phyloP scores from a whole-genome alignment of 92 coral and sea anemone species.

The Pocillopora meandrina region DNA sequence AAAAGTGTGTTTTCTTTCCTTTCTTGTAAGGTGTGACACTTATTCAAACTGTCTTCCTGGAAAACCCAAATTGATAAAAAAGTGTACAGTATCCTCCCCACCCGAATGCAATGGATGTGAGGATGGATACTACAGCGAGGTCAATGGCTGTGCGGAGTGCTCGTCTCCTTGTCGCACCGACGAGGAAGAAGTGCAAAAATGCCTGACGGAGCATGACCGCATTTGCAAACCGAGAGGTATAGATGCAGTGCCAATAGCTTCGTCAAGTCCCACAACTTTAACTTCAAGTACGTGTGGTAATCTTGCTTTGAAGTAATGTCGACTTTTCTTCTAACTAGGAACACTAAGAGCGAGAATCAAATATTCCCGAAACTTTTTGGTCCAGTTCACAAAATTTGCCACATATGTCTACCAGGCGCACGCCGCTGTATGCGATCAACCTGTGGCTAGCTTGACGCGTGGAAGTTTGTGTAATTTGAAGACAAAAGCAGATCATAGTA shows the following conservation, averaged over 20 bases:
- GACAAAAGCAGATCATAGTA: too few relatives aligned
- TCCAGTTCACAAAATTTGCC: too few relatives aligned
- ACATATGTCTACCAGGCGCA: too few relatives aligned
- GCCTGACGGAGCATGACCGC: conserved; percentile 10
- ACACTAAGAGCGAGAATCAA: too few relatives aligned
- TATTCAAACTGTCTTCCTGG: conserved; percentile 9
- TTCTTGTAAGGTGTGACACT: conserved; percentile 4
- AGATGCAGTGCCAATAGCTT: neutral
- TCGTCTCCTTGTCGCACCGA: neutral
- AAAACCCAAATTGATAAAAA: neutral
- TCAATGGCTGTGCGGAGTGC: conserved; percentile 2
- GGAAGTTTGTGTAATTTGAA: too few relatives aligned
- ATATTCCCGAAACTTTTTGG: too few relatives aligned
- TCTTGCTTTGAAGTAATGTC: too few relatives aligned
- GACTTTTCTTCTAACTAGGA: too few relatives aligned
- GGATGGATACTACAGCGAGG: neutral
- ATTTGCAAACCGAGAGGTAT: neutral
- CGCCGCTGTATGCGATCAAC: too few relatives aligned
- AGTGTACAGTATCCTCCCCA: neutral
- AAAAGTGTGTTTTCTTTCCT: neutral
- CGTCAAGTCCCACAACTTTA: neutral
- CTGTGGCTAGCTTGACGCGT: too few relatives aligned
- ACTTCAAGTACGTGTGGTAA: neutral
- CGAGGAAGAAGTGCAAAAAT: neutral
- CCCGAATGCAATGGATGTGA: conserved; percentile 9